These are phyloP conservation scores for Drosophila neutralis DNA, from an alignment of 2,888 invertebrate species.

Conservation along the genomic window DNA sequence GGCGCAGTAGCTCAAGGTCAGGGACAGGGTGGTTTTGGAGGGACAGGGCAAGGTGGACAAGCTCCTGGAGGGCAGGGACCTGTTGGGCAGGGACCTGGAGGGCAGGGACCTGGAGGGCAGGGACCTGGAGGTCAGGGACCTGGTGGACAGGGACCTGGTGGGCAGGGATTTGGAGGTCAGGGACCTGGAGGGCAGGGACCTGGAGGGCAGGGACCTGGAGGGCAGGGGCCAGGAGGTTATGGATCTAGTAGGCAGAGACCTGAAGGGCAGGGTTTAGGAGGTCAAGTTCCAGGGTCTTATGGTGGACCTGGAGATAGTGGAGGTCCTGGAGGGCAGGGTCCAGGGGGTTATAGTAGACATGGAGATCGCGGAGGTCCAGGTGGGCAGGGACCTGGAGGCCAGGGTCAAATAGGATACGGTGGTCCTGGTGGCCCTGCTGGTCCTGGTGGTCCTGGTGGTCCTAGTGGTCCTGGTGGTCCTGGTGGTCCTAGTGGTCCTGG, in stretches of 20 bases:
- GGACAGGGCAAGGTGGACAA: neutral
- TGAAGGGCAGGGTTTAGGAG: neutral
- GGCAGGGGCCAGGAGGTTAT: neutral
- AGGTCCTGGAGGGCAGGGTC: conserved; percentile 1
- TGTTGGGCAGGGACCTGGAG: neutral
- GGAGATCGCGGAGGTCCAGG: neutral
- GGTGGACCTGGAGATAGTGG: neutral
- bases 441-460: neutral
- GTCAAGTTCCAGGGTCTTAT: neutral
- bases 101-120: neutral
- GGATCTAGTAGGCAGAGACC: conserved; percentile 1
- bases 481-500: conserved; percentile 5
- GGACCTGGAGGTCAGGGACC: neutral
- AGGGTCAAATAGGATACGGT: neutral
- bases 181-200: neutral
- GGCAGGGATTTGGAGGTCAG: neutral
- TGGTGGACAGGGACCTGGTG: neutral
- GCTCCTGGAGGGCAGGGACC: neutral
- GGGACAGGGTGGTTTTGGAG: neutral
- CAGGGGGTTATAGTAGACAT: neutral
- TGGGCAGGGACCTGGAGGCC: neutral
- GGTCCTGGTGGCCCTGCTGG: neutral
- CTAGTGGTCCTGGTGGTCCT: neutral
- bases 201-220: neutral
- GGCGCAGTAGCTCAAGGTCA: neutral